Conservation (phyloP, 1,140 invertebrate species). For the Amphibalanus amphitrite region DNA sequence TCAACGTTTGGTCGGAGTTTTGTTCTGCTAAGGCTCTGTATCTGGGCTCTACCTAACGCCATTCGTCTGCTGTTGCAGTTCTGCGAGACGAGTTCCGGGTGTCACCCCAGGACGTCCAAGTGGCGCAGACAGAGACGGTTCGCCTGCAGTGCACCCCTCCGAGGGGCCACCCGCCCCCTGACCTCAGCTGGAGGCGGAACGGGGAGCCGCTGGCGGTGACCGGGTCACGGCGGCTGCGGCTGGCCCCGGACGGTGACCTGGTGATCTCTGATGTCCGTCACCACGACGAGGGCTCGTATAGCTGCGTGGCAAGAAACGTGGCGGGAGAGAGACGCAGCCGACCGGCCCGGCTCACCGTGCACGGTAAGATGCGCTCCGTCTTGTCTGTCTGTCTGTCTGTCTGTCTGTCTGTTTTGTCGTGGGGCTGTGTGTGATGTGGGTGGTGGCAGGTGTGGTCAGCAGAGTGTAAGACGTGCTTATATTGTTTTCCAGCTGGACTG, state of each 20-base stretch:
- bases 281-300: conserved; percentile 65
- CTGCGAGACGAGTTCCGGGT: neutral
- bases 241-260: conserved; percentile 48
- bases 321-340: conserved; percentile 57
- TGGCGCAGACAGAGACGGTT: conserved; percentile 8
- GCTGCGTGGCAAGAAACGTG: conserved; percentile 68
- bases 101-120: conserved; percentile 6
- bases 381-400: too few species aligned
- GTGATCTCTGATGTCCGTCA: conserved; percentile 64
- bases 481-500: too few species aligned
- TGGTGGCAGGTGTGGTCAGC: too few species aligned
- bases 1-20: too few species aligned
- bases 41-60: neutral
- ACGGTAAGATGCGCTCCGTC: too few species aligned
- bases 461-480: too few species aligned
- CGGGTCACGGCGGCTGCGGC: conserved; percentile 8
- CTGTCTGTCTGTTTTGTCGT: too few species aligned
- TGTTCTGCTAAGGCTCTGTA: neutral
- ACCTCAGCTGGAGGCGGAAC: conserved; percentile 12
- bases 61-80: neutral
- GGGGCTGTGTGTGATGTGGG: too few species aligned
- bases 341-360: conserved; percentile 57
- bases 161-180: conserved; percentile 12
- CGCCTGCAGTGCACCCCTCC: conserved; percentile 13
- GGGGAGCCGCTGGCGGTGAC: conserved; percentile 6